Percentiles rank a stretch among this genome's conserved stretches.
These are phyloP conservation scores for Bombylius major DNA, from an alignment of 2,888 invertebrate genomes.

Conservation along the genomic window DNA sequence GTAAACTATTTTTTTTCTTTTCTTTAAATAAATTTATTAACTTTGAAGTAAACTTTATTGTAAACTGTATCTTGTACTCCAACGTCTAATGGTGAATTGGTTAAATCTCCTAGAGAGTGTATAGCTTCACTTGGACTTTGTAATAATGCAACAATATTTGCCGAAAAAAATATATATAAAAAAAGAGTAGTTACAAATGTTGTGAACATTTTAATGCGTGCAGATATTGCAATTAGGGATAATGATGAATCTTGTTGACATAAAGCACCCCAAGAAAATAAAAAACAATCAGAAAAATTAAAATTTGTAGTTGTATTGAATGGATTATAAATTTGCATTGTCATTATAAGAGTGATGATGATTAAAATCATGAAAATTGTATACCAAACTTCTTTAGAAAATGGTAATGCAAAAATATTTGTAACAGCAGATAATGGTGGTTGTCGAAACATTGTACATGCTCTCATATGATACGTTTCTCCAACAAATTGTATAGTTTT, in stretches of 20 bases:
- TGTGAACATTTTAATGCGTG: conserved; percentile 43
- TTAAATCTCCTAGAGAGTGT: conserved; percentile 42
- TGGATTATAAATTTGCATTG: conserved; percentile 24
- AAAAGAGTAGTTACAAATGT: conserved; percentile 44
- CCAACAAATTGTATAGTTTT: conserved; percentile 40
- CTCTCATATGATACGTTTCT: conserved; percentile 41
- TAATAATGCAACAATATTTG: conserved; percentile 49
- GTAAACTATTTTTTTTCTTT: background rate
- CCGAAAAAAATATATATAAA: conserved; percentile 51
- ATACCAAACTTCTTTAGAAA: conserved; percentile 45
- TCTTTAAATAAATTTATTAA: conserved; percentile 16
- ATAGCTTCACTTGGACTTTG: conserved; percentile 50
- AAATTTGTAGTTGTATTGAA: background rate
- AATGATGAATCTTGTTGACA: conserved; percentile 49
- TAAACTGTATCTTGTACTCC: conserved; percentile 49
- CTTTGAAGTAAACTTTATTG: conserved; percentile 44
- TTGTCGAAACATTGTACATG: conserved; percentile 48
- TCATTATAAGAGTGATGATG: conserved; percentile 24
- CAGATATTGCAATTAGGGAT: conserved; percentile 38
- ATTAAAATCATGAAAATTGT: conserved; percentile 26
- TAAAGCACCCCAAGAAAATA: conserved; percentile 44
- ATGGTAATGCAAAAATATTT: conserved; percentile 49
- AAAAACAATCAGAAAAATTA: conserved; percentile 36
- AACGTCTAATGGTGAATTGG: conserved; percentile 42
- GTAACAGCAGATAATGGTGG: conserved; percentile 47